Evolutionary conservation across 1,140 invertebrate genomes (phyloP), one percentile per base, ranked within the genome.

Genomic region (Eupristina koningsbergeri): DNA sequence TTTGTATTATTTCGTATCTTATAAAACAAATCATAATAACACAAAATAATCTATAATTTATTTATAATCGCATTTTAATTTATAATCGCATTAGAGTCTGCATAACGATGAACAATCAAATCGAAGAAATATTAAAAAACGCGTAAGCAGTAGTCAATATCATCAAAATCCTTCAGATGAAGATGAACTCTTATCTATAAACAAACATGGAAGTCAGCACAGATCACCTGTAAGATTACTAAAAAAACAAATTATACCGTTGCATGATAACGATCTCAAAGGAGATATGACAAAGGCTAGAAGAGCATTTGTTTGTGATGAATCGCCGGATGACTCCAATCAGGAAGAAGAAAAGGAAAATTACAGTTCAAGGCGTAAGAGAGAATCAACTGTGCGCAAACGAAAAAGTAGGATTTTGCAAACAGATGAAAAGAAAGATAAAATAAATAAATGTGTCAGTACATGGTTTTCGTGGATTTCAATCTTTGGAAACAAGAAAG

Each of bases 171-270:
- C 86, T 9, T 86, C 85, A 0, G 88, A 89, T n/a, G 88, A 88
- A 47, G 74, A 80, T 47, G 79, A 81, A 36, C 19, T 9, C n/a
- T 50, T 53, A 29, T 3, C 9, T 8, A 0, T 29, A 22, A 9
- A 36, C 0, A 29, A 74, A n/a, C 29, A 69, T 45, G 50, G 61
- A 1, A 58, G 53, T 53, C 73, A 29, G 17, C 58, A 63, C 17
- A 63, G 81, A 73, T 82, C 75, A 73, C 61, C 86, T 2, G 77
- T 80, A 1, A 80, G 67, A n/a, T 22, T 61, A 29, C 41, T 84
- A 9, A 91, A 87, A 58, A 92, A 93, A n/a, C 89, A 92, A 64
- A 91, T 92, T 26, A 92, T 93, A 50, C 91, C 90, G 0, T 64
- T 93, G 69, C 89, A 84, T 29, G 88, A 92, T 45, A 90, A 91